Percentiles rank a stretch among this genome's conserved stretches.
phyloP scores from a whole-genome alignment of 2,797 vertebrate genomes.

The Micromesistius poutassou region DNA sequence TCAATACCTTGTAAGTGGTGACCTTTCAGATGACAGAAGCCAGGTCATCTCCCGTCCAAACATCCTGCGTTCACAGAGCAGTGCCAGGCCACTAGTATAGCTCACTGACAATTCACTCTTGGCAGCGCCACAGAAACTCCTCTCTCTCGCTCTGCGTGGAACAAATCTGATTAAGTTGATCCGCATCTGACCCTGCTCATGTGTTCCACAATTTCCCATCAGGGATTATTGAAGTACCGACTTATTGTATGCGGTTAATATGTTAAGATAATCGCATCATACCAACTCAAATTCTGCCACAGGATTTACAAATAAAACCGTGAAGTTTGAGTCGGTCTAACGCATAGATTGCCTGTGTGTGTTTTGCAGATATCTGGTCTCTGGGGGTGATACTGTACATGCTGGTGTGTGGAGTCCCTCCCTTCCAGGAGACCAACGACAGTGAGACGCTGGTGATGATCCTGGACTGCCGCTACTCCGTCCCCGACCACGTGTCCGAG shows the following conservation, averaged over 20 bases:
- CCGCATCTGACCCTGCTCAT: not conserved
- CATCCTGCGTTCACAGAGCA: not conserved
- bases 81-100: not conserved
- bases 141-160: not conserved
- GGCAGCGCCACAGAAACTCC: not conserved
- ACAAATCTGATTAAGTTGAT: not conserved
- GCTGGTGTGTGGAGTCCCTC: constrained; percentile 85
- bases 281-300: not conserved
- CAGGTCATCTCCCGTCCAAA: not conserved
- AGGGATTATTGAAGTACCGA: not conserved
- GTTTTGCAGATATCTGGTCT: constrained; percentile 77
- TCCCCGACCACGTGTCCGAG: constrained; percentile 85
- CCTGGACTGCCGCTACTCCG: constrained; percentile 93
- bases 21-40: not conserved
- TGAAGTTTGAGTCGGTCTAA: not conserved
- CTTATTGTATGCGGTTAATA: not conserved
- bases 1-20: not conserved
- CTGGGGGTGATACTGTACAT: constrained; percentile 78
- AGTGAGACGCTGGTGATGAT: constrained; percentile 98
- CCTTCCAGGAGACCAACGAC: constrained; percentile 97
- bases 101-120: not conserved
- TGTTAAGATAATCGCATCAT: not conserved
- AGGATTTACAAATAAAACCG: not conserved
- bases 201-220: not conserved
- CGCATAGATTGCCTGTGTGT: constrained; percentile 38